Percentiles rank a stretch among this genome's conserved stretches.
Conservation (phyloP, 2,797 vertebrate genomes). For the Eurystomus glaucurus region DNA sequence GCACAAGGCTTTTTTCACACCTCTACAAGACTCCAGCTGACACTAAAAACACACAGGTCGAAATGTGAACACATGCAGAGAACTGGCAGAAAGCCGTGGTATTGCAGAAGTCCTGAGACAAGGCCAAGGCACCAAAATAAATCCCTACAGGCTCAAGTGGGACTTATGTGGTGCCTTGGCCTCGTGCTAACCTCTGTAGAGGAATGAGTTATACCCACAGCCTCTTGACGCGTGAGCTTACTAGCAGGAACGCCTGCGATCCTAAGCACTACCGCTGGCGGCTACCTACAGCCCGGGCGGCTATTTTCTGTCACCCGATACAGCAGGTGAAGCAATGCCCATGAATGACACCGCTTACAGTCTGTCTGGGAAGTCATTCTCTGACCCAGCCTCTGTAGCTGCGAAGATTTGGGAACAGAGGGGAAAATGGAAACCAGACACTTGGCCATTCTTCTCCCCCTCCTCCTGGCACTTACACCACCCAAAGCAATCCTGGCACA, state of each 20-base stretch:
- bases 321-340: slow-evolving; percentile 53
- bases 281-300: background rate
- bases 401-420: background rate
- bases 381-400: background rate
- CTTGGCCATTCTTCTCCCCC: background rate
- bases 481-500: background rate
- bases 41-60: background rate
- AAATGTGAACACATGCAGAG: slow-evolving; percentile 30
- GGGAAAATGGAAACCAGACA: background rate
- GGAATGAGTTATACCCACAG: slow-evolving; percentile 12
- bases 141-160: slow-evolving; percentile 53
- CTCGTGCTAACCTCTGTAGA: background rate
- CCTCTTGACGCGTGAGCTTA: background rate
- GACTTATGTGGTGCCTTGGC: slow-evolving; percentile 64
- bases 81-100: slow-evolving; percentile 25
- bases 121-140: slow-evolving; percentile 62
- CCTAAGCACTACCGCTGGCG: slow-evolving; percentile 11
- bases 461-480: background rate
- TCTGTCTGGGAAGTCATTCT: background rate
- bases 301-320: slow-evolving; percentile 3
- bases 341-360: background rate
- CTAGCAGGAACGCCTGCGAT: background rate
- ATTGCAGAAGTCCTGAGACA: slow-evolving; percentile 65
- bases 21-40: slow-evolving; percentile 37
- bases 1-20: slow-evolving; percentile 29